These are phyloP conservation scores for Chiroxiphia lanceolata DNA, from an alignment of 2,797 vertebrate species.

Conservation along the genomic window DNA sequence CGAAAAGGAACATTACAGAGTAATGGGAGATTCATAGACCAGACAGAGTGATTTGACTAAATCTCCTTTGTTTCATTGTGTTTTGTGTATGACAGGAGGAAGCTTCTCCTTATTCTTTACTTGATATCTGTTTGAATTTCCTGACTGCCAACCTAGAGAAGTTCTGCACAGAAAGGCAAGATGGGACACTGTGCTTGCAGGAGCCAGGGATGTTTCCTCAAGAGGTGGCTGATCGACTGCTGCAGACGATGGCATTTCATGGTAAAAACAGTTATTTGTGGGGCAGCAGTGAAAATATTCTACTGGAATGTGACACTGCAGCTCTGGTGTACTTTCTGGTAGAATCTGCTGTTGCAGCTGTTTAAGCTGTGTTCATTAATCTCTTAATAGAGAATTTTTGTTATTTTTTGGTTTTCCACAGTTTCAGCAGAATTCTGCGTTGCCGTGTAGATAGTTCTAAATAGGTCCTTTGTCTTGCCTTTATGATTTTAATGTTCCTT, in stretches of 20 bases:
- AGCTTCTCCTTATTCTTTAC: conserved; percentile 88
- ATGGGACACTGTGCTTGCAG: conserved; percentile 91
- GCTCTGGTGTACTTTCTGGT: background rate
- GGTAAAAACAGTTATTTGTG: conserved; percentile 77
- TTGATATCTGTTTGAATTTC: conserved; percentile 92
- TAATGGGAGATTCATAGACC: background rate
- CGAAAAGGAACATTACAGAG: background rate
- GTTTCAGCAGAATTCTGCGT: background rate
- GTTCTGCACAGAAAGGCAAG: conserved; percentile 91
- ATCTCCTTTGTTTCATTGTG: background rate
- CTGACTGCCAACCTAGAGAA: conserved; percentile 91
- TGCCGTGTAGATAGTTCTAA: background rate
- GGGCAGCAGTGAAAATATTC: background rate
- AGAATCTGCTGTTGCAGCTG: background rate
- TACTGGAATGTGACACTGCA: background rate
- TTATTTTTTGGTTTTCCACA: background rate
- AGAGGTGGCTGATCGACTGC: conserved; percentile 94
- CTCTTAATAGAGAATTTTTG: background rate
- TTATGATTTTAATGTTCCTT: background rate
- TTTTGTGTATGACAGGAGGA: conserved; percentile 83
- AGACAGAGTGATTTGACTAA: background rate
- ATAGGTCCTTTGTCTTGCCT: background rate
- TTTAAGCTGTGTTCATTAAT: background rate
- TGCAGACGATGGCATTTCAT: conserved; percentile 93
- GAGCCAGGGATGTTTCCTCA: conserved; percentile 96